A percentile compares a stretch with the other conserved stretches of the same genome.
Evolutionary conservation across 2,113 vertebrate species (phyloP).

Genomic region (Jaculus jaculus): DNA sequence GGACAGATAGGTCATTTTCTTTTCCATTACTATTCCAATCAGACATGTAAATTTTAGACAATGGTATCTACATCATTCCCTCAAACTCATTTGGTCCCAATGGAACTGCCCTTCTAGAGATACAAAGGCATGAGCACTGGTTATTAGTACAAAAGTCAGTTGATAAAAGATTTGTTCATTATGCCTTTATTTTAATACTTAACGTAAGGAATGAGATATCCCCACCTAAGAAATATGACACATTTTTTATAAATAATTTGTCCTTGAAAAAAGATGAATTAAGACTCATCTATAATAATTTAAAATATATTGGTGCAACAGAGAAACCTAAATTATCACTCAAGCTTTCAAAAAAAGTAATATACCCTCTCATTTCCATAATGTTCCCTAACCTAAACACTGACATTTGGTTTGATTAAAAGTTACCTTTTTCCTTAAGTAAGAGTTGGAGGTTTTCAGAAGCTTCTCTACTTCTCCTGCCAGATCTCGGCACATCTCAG

Average conservation of each 20-base stretch:
- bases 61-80: not conserved
- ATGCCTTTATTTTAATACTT: constrained; percentile 25
- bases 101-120: constrained; percentile 33
- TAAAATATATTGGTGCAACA: constrained; percentile 45
- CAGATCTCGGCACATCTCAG: constrained; percentile 99
- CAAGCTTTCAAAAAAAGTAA: constrained; percentile 40
- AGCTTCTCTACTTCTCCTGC: constrained; percentile 99
- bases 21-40: not conserved
- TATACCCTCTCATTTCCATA: constrained; percentile 3
- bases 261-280: constrained; percentile 43
- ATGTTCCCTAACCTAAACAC: not conserved
- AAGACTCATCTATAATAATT: not conserved
- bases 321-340: constrained; percentile 25
- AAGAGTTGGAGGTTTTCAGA: constrained; percentile 99
- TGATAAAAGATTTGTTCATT: constrained; percentile 28
- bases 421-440: constrained; percentile 98
- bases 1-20: not conserved
- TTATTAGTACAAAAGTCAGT: constrained; percentile 31
- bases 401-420: constrained; percentile 39
- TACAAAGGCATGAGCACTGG: constrained; percentile 22
- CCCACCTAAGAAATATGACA: not conserved
- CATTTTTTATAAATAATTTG: constrained; percentile 36
- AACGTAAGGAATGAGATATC: constrained; percentile 11
- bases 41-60: constrained; percentile 9
- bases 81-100: constrained; percentile 13